Base-by-base conservation (phyloP, 2,888 invertebrate species). In the Drosophila kuntzei region DNA sequence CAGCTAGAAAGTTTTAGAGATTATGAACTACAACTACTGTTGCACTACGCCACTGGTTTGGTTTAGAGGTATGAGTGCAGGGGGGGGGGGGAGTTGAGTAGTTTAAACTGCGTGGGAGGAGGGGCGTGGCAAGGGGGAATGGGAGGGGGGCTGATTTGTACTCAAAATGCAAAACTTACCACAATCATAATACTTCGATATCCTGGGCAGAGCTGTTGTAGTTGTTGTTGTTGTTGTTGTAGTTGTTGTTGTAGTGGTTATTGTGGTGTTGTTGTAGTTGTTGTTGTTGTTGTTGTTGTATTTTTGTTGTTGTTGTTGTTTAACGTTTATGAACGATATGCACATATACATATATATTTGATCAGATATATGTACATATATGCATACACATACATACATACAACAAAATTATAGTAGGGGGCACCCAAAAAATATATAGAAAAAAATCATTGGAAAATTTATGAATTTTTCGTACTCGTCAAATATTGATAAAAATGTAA, bases 131-230 rank as follows among this genome's bases (percentile, higher is more conserved):
- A 0, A 16, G 11, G 14, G 8, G 20, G 3, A n/a, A n/a, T n/a
- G 32, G 7, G n/a, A 1, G 20, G 7, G 16, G 20, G 32, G 22
- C 43, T 43, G 41, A 11, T 36, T 36, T 22, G 22, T 50, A 50
- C 36, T 14, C 50, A 11, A 22, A 34, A 34, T 55, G 43, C 43
- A 57, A 57, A 81, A 94, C 94, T 94, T 94, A 94, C 94, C 94
- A 91, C 94, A 94, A 91, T 94, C 94, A 93, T 94, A 94, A 93
- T 94, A 94, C 92, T 93, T 94, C 86, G 92, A 92, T 92, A 94
- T 94, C 94, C 94, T 93, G 92, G 94, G 94, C 91, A 94, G 93
- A 92, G 94, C 94, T 94, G 88, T 69, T 49, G 20, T 63, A 46
- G 57, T 73, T 41, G 70, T 68, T 39, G 75, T 67, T 60, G 76